A percentile compares a stretch with the other conserved stretches of the same genome.
Evolutionary conservation across 2,113 vertebrate genomes (phyloP).

Genomic region (Pollachius pollachius): DNA sequence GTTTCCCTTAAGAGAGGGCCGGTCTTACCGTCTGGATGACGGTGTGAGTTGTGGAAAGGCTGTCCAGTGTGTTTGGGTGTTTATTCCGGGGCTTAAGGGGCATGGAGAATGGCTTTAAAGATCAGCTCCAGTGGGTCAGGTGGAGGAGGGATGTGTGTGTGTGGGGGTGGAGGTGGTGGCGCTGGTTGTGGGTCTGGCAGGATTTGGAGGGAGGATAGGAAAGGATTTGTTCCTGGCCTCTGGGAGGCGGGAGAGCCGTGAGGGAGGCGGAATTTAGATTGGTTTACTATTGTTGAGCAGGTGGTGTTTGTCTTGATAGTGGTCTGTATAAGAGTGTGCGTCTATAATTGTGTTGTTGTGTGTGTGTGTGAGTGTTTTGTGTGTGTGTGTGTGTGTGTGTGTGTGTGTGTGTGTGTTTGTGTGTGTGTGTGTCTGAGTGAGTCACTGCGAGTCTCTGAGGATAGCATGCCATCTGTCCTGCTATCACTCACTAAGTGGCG

Average conservation of each 20-base stretch:
- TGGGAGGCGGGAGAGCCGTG: neutral
- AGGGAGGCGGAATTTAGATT: neutral
- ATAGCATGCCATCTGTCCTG: neutral
- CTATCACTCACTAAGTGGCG: neutral
- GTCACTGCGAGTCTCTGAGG: neutral
- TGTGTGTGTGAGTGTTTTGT: neutral
- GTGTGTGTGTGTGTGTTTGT: neutral
- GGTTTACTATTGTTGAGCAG: neutral
- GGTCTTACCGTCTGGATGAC: too few species aligned
- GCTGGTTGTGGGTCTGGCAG: neutral
- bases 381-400: too few species aligned
- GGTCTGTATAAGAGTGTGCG: slow-evolving; percentile 2
- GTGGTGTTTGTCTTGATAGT: neutral
- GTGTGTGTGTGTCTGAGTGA: too few species aligned
- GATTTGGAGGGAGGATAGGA: neutral
- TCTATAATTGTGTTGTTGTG: slow-evolving; percentile 1
- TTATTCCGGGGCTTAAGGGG: neutral
- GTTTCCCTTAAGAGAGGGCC: too few species aligned
- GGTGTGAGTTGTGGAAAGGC: neutral
- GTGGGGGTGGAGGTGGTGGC: neutral
- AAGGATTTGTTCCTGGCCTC: neutral
- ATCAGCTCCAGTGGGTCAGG: neutral
- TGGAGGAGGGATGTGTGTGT: neutral
- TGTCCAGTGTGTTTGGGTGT: neutral
- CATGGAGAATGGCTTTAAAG: neutral